Evolutionary conservation across 2,888 invertebrate genomes (phyloP).

Genomic region (Hirudinaria manillensis): DNA sequence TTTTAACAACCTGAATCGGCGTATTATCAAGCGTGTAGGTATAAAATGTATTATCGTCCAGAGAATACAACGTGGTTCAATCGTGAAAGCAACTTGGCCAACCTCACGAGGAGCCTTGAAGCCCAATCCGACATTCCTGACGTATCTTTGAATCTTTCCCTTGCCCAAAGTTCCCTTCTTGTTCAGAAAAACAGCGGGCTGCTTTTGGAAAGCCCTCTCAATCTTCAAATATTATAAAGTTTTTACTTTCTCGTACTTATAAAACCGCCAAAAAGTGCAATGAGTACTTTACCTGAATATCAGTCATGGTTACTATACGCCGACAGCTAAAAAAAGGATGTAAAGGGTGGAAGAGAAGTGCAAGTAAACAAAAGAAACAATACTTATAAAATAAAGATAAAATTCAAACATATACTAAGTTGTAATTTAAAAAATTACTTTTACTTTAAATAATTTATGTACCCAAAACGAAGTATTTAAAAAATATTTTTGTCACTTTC

Average conservation of each 20-base stretch:
- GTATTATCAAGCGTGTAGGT: not conserved
- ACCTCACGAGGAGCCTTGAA: slow-evolving; percentile 95
- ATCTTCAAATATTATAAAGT: slow-evolving; percentile 60
- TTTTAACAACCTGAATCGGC: not conserved
- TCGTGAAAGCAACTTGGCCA: no score
- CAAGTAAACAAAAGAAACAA: no score
- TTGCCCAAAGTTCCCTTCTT: slow-evolving; percentile 61
- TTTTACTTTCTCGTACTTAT: not conserved
- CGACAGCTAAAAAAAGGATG: no score
- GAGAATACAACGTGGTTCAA: not conserved
- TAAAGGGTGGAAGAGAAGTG: no score
- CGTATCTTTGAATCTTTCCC: slow-evolving; percentile 63
- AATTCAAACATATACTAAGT: no score
- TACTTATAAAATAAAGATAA: no score
- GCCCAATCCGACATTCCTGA: slow-evolving; percentile 84
- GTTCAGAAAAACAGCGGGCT: slow-evolving; percentile 81
- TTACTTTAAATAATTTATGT: no score
- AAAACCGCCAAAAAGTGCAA: not conserved
- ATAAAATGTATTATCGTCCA: not conserved
- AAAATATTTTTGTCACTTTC: no score
- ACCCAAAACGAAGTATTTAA: no score
- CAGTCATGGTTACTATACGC: not conserved
- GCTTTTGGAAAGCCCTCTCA: slow-evolving; percentile 91
- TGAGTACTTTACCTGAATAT: not conserved
- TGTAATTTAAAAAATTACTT: no score